These are phyloP conservation scores for Trichonephila inaurata DNA, from an alignment of 1,140 invertebrate genomes.

Conservation along the genomic window DNA sequence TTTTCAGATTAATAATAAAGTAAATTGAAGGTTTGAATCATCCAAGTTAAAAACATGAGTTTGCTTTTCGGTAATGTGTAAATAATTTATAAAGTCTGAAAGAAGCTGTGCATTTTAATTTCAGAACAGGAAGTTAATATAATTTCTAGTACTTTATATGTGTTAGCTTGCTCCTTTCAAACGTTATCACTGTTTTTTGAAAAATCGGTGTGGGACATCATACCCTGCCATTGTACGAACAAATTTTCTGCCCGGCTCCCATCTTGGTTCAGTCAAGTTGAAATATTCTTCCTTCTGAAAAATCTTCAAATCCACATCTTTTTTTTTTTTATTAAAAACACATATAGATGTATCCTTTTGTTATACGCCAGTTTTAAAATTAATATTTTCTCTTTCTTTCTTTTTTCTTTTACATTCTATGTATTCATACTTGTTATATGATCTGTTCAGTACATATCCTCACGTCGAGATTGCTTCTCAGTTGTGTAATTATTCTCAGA, in stretches of 20 bases:
- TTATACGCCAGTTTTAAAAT: background rate
- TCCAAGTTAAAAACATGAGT: too few relatives aligned
- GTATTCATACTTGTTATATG: too few relatives aligned
- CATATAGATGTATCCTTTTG: background rate
- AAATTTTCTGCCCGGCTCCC: slow-evolving; percentile 6
- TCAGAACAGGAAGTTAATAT: background rate
- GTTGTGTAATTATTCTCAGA: too few relatives aligned
- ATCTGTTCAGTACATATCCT: too few relatives aligned
- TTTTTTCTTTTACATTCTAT: background rate
- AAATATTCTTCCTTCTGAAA: slow-evolving; percentile 55
- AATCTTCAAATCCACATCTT: slow-evolving; percentile 43
- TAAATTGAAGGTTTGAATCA: too few relatives aligned
- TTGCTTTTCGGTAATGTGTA: background rate
- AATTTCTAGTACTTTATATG: background rate
- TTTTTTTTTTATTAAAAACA: background rate
- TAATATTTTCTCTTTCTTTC: background rate
- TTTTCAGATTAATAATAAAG: too few relatives aligned
- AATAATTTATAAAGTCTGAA: slow-evolving; percentile 21
- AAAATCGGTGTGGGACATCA: slow-evolving; percentile 25
- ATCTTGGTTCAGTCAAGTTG: background rate
- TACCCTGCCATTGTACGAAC: slow-evolving; percentile 38
- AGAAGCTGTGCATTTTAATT: slow-evolving; percentile 41
- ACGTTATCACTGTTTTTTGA: slow-evolving; percentile 73
- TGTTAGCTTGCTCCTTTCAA: slow-evolving; percentile 73
- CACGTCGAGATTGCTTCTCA: too few relatives aligned